Evolutionary conservation across 2,113 vertebrate genomes (phyloP), one percentile per base, ranked within the genome.

Genomic region (Lanius collurio): DNA sequence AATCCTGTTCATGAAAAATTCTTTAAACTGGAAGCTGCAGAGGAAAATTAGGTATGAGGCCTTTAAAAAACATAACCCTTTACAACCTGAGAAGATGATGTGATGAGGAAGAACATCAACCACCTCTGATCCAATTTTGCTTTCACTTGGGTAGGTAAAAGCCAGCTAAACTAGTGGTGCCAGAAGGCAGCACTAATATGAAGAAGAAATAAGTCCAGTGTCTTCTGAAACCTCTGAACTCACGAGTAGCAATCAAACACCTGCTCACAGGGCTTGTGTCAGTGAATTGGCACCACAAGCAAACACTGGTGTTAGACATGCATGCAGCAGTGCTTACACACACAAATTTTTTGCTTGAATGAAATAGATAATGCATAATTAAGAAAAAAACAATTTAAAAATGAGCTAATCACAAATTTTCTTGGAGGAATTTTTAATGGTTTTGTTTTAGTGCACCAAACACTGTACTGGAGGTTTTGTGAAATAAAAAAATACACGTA

Each of bases 251-350:
- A 35, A 60, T 59, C 23, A 28, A 10, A 35, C 6, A 4, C 9
- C 35, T 47, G 35, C 27, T n/a, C 39, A 28, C 6, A 18, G 35
- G 35, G 15, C 79, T 52, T 63, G 56, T 39, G 28, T 0, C 12
- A 2, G 18, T 33, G 42, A 92, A 46, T 11, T 24, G 21, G n/a
- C 41, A 60, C 22, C 31, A 37, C 30, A 28, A 67, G 28, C 15
- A 77, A 84, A 56, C 31, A 24, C 4, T 0, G 0, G 20, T 11
- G 11, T 63, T 52, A 50, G 17, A 42, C 7, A 10, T 1, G 2
- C 12, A 8, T 6, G 0, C 37, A 68, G 27, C 24, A 37, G 21
- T 55, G 7, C 42, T 90, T 26, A 7, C 60, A 76, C 42, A 76
- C 9, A 15, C 9, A 33, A 47, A 37, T 7, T 0, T 79, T 87